These are phyloP conservation scores for Acropora yongei DNA, from an alignment of 64 coral and sea anemone species.

Conservation along the genomic window DNA sequence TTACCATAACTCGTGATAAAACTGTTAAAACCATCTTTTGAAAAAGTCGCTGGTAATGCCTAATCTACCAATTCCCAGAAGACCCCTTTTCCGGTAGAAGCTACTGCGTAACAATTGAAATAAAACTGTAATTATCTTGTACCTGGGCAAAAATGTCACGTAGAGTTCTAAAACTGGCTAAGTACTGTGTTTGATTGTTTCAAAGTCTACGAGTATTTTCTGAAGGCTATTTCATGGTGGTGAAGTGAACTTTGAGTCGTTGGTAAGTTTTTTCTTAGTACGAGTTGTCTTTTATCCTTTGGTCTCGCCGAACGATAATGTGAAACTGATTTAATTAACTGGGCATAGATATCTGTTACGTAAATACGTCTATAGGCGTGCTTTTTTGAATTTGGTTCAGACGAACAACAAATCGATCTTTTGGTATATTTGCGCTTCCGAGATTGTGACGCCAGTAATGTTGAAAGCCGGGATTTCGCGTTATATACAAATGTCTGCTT, in stretches of 20 bases:
- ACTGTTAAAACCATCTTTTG: too few relatives aligned
- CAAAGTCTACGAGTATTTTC: not conserved
- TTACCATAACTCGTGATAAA: too few relatives aligned
- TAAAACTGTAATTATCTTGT: not conserved
- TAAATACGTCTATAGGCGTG: not conserved
- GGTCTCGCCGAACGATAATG: not conserved
- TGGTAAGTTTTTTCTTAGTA: too few relatives aligned
- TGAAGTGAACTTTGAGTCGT: not conserved
- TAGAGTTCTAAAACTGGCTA: not conserved
- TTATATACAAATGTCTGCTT: too few relatives aligned
- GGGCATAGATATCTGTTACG: not conserved
- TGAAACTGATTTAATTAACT: conserved; percentile 14
- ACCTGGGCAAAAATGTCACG: not conserved
- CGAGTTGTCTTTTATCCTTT: not conserved
- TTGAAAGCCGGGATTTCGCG: too few relatives aligned
- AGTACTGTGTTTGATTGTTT: not conserved
- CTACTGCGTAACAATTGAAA: not conserved
- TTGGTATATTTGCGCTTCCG: not conserved
- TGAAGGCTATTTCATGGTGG: not conserved
- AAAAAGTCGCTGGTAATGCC: too few relatives aligned
- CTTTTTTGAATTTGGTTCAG: not conserved
- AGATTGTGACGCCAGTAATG: too few relatives aligned
- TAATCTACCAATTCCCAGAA: not conserved
- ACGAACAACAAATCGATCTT: not conserved
- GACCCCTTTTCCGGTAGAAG: not conserved